These are phyloP conservation scores for Xanthorhoe spadicearia DNA, from an alignment of 2,888 invertebrate species.

Conservation along the genomic window DNA sequence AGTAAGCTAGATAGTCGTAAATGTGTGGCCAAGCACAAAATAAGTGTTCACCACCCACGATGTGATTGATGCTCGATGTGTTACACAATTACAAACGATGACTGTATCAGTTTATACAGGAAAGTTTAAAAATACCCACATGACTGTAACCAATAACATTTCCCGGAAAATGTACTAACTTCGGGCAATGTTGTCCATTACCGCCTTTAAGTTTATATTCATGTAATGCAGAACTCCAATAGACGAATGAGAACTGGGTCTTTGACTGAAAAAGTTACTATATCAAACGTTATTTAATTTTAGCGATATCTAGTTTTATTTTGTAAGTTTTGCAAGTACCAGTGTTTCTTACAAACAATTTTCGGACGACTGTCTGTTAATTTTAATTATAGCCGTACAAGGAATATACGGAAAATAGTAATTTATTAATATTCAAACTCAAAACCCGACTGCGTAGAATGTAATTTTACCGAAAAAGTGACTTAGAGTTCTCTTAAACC, in stretches of 20 bases:
- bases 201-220: neutral
- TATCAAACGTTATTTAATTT: too few species aligned
- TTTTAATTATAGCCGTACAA: too few species aligned
- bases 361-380: too few species aligned
- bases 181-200: neutral
- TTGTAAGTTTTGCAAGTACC: too few species aligned
- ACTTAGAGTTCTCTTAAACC: too few species aligned
- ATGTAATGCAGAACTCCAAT: neutral
- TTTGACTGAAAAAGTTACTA: neutral
- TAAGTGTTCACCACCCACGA: constrained; percentile 26
- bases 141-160: constrained; percentile 50
- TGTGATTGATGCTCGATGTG: constrained; percentile 34
- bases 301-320: too few species aligned
- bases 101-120: constrained; percentile 28
- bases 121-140: constrained; percentile 80
- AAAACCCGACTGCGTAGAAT: too few species aligned
- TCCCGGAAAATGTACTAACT: constrained; percentile 14
- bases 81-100: constrained; percentile 55
- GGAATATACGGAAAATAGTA: too few species aligned
- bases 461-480: too few species aligned
- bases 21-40: constrained; percentile 29
- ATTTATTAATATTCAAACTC: too few species aligned
- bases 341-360: too few species aligned
- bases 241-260: neutral
- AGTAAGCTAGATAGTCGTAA: constrained; percentile 15